phyloP scores from a whole-genome alignment of 1,140 invertebrate genomes.

The Campoletis sonorensis region DNA sequence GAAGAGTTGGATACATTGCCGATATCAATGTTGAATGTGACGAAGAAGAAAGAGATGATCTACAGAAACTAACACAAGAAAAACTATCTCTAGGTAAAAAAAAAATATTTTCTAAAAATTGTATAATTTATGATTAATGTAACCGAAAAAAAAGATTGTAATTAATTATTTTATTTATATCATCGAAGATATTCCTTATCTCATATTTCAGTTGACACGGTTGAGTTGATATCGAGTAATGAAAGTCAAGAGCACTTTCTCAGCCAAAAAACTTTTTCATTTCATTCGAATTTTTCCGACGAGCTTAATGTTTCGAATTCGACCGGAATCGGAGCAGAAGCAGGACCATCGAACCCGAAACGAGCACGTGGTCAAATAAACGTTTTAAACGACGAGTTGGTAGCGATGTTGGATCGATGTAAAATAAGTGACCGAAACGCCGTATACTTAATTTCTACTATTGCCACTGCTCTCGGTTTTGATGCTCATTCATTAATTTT shows the following conservation, averaged over 20 bases:
- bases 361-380: constrained; percentile 46
- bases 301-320: not conserved
- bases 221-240: not conserved
- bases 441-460: constrained; percentile 45
- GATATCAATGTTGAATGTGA: constrained; percentile 28
- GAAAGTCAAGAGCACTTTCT: not conserved
- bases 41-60: constrained; percentile 4
- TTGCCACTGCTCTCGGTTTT: constrained; percentile 39
- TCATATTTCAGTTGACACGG: not conserved
- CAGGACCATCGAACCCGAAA: constrained; percentile 25
- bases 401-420: constrained; percentile 45
- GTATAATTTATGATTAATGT: not conserved
- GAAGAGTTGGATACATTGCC: constrained; percentile 19
- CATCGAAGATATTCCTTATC: not conserved
- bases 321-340: not conserved
- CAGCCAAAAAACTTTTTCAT: not conserved
- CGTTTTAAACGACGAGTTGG: constrained; percentile 33
- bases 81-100: not conserved
- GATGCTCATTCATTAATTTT: constrained; percentile 51
- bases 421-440: constrained; percentile 53
- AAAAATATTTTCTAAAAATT: not conserved
- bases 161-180: not conserved
- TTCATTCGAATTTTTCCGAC: not conserved
- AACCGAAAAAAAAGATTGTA: not conserved
- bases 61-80: not conserved